Base-by-base conservation (phyloP, 2,888 invertebrate species). In the Steromphala cineraria region DNA sequence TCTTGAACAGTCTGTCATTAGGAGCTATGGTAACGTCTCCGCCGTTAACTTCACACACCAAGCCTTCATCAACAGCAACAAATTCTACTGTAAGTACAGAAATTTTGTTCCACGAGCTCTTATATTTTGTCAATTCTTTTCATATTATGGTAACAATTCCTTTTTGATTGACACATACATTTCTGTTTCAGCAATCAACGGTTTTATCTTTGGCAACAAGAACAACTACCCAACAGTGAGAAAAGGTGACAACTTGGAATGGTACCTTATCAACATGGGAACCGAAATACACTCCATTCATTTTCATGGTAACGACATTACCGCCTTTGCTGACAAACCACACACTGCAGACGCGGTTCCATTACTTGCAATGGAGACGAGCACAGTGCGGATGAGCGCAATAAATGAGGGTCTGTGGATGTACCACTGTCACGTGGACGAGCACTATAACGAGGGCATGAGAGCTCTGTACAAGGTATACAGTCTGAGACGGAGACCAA, bases 341-440 rank as follows among this genome's bases (percentile, higher is more conserved):
- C 82, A 83, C 78, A 31, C 74, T 13, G 46, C 74, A 15, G 82
- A 83, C 76, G 81, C 79, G 5, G 71, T 75, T 17, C 81, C 80
- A 46, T 74, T 84, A 17, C 83, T 80, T 62, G 79, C 83, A 40
- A 62, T 83, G 40, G 55, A 71, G 21, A 80, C 71, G 62, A 46
- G 15, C 0, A 79, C 81, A 3, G 81, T 82, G 13, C 17, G 55
- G 13, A 84, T 89, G 87, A 67, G 83, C 28, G 84, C 86, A 53
- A 85, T 86, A 67, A 85, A 84, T 67, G 81, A 84, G 0, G 88
- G 88, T 1, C 81, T 78, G 13, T 89, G 88, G 88, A 74, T 89
- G 81, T 81, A 88, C 21, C 87, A 88, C 56, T 89, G 89, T 52
- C 86, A 88, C 81, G 88, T 89, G 17, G 82, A 88, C 62, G 87